Evolutionary conservation across 2,113 vertebrate species (phyloP).

Genomic region (Formicarius rufipectus): DNA sequence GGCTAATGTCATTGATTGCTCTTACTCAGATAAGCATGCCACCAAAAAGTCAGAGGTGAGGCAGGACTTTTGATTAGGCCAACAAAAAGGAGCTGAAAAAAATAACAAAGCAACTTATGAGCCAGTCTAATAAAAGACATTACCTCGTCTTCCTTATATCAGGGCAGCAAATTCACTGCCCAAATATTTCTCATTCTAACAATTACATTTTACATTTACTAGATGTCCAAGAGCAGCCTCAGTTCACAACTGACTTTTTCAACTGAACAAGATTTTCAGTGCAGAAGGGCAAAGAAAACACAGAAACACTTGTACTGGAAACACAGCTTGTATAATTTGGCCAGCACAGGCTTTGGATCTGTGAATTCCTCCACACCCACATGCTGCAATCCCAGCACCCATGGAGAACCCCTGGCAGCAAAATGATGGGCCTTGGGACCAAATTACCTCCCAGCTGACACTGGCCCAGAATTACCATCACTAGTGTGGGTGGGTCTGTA

Average conservation of each 20-base stretch:
- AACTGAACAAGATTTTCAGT: neutral
- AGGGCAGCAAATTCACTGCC: neutral
- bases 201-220: neutral
- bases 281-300: neutral
- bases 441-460: constrained; percentile 13
- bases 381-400: neutral
- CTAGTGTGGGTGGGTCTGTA: neutral
- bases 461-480: neutral
- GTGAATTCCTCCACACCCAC: neutral
- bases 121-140: constrained; percentile 24
- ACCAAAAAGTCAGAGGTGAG: neutral
- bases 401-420: neutral
- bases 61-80: neutral
- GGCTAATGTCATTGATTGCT: neutral
- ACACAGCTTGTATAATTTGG: neutral
- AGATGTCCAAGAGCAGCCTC: neutral
- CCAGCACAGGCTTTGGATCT: neutral
- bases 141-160: neutral
- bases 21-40: neutral
- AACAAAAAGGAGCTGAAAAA: neutral
- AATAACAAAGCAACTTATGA: constrained; percentile 22
- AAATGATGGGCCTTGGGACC: neutral
- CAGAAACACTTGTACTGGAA: neutral
- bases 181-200: neutral
- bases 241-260: neutral